These are phyloP conservation scores for Protonibea diacanthus DNA, from an alignment of 2,797 vertebrate species.

Conservation along the genomic window DNA sequence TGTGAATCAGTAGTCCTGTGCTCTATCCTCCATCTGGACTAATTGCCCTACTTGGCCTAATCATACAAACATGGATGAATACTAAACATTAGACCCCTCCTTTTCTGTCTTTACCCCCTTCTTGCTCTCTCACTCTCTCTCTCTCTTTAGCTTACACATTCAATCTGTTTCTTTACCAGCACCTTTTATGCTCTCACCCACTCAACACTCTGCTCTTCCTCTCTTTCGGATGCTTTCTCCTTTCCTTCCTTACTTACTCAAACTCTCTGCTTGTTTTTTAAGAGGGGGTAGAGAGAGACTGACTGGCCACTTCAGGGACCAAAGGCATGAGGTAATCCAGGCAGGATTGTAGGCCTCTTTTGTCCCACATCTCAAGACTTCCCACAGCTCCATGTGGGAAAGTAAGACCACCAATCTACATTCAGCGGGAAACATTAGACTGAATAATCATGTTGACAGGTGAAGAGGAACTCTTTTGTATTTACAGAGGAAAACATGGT, in stretches of 20 bases:
- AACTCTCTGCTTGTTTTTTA: slow-evolving; percentile 65
- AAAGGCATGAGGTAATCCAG: slow-evolving; percentile 82
- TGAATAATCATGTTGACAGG: slow-evolving; percentile 82
- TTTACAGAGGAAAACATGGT: slow-evolving; percentile 77
- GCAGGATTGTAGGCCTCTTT: slow-evolving; percentile 70
- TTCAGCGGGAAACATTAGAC: slow-evolving; percentile 73
- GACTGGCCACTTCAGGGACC: slow-evolving; percentile 81
- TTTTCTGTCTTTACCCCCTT: slow-evolving; percentile 25
- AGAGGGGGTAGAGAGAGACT: slow-evolving; percentile 55
- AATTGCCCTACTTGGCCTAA: slow-evolving; percentile 80
- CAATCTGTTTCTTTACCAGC: slow-evolving; percentile 62
- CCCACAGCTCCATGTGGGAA: slow-evolving; percentile 83
- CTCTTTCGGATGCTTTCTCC: slow-evolving; percentile 58
- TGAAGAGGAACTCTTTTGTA: slow-evolving; percentile 81
- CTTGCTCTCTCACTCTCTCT: slow-evolving; percentile 15
- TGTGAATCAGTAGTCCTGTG: slow-evolving; percentile 65
- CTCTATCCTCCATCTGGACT: slow-evolving; percentile 72
- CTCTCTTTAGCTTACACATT: slow-evolving; percentile 50
- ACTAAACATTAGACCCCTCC: slow-evolving; percentile 61
- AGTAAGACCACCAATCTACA: slow-evolving; percentile 74
- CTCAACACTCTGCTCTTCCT: slow-evolving; percentile 68
- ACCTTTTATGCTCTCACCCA: slow-evolving; percentile 66
- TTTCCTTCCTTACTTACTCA: slow-evolving; percentile 64
- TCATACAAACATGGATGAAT: slow-evolving; percentile 77
- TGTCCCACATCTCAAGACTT: slow-evolving; percentile 80